Evolutionary conservation across 2,113 vertebrate genomes (phyloP), one percentile per base, ranked within the genome.

Genomic region (Crotalus horridus): DNA sequence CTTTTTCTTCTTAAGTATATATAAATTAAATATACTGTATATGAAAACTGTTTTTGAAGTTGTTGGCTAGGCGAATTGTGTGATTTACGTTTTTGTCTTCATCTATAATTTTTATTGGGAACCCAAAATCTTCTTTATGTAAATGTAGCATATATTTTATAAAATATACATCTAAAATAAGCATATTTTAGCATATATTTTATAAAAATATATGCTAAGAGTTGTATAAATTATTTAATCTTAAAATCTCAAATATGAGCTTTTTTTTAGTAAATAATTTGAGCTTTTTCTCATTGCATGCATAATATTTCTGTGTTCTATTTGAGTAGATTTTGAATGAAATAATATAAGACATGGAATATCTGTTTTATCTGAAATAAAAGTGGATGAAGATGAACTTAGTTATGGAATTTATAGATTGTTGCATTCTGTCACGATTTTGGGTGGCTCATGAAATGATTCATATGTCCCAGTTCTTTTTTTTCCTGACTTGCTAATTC

Each of bases 1-100:
- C 58, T 61, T 94, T 58, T 74, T 95, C 54, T 58, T 93, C 86
- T 55, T 85, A 91, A 12, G 24, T 43, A 11, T 89, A 96, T 81
- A 43, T 43, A 85, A 85, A 89, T 92, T 94, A 95, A 92, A 56
- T 91, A 53, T 24, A 17, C 13, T 69, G 5, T 69, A 48, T 9
- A 61, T 88, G 54, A 58, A 21, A 91, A 13, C 0, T 0, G 46
- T 81, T 81, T 81, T 91, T 91, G 81, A 87, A 33, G 88, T 93
- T n/a, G 33, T 43, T 95, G 87, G 89, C 89, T 89, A 48, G 85
- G 39, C 2, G 9, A 43, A 81, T 43, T 81, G 93, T 89, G 81
- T 93, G 13, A 43, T 23, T 94, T 88, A 6, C 85, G 94, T 81
- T 81, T n/a, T 85, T 9, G 26, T 58, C 6, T 89, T 86, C 20